Percentiles rank a stretch among this genome's conserved stretches.
phyloP scores from a whole-genome alignment of 2,797 vertebrate species.

The Pogonophryne albipinna region DNA sequence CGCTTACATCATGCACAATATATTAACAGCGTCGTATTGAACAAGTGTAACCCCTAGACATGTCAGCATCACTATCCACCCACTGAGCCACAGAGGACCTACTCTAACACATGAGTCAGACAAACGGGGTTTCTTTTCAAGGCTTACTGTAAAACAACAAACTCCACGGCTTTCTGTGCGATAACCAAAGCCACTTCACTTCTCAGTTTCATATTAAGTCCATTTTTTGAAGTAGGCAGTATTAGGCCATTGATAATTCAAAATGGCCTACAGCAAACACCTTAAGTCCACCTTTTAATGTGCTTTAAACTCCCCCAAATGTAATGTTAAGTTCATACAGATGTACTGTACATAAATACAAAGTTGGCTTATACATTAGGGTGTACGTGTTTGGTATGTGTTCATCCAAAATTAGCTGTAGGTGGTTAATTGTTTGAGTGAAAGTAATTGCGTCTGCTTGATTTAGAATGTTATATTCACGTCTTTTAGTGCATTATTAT shows the following conservation, averaged over 20 bases:
- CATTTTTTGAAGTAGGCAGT: too few relatives aligned
- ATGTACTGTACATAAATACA: neutral
- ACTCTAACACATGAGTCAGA: slow-evolving; percentile 19
- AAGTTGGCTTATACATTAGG: neutral
- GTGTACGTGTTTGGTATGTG: neutral
- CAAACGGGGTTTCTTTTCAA: slow-evolving; percentile 16
- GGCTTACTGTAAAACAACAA: slow-evolving; percentile 19
- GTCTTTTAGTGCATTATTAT: neutral
- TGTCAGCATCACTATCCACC: slow-evolving; percentile 24
- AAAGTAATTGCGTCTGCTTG: neutral
- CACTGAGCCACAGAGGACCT: slow-evolving; percentile 20
- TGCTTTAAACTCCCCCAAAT: too few relatives aligned
- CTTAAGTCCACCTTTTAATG: too few relatives aligned
- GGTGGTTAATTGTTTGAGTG: neutral
- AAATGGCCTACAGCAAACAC: too few relatives aligned
- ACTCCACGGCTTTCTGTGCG: neutral
- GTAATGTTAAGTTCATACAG: too few relatives aligned
- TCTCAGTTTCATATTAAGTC: too few relatives aligned
- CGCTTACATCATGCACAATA: slow-evolving; percentile 19
- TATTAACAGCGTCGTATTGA: slow-evolving; percentile 8
- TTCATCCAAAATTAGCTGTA: neutral
- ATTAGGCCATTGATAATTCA: too few relatives aligned
- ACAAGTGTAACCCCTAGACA: slow-evolving; percentile 36
- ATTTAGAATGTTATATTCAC: neutral
- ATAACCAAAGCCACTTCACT: neutral